Conservation (phyloP, 92 coral and sea anemone genomes). For the Parazoanthus darwini region DNA sequence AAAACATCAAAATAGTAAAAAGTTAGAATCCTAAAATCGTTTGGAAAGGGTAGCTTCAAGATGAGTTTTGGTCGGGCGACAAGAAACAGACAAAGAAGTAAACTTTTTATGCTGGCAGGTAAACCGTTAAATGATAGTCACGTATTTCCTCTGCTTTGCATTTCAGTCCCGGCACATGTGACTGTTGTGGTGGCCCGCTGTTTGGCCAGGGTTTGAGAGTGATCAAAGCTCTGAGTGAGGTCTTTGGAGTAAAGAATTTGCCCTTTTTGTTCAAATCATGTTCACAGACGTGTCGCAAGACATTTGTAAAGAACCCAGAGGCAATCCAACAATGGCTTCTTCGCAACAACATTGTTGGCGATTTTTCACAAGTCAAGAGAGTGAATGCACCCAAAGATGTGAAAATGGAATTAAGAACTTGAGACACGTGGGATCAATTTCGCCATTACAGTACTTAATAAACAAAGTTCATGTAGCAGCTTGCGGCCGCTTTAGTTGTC, state of each 20-base stretch:
- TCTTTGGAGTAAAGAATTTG: conserved; percentile 73
- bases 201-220: conserved; percentile 89
- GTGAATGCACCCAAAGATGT: neutral
- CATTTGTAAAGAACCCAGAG: conserved; percentile 69
- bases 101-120: too few relatives aligned
- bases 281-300: conserved; percentile 80
- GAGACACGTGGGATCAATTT: neutral
- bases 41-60: too few relatives aligned
- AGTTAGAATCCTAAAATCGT: too few relatives aligned
- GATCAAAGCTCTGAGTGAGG: conserved; percentile 69
- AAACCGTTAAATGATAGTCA: too few relatives aligned
- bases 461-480: too few relatives aligned
- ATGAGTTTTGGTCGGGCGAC: too few relatives aligned
- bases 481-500: too few relatives aligned
- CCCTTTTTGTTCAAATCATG: conserved; percentile 88
- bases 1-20: too few relatives aligned
- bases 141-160: neutral
- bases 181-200: conserved; percentile 86
- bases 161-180: conserved; percentile 77
- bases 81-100: too few relatives aligned
- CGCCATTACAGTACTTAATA: neutral
- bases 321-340: conserved; percentile 77
- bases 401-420: neutral
- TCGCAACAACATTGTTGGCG: conserved; percentile 49
- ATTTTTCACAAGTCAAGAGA: neutral